These are phyloP conservation scores for Archegozetes longisetosus DNA, from an alignment of 1,140 invertebrate genomes.

Conservation along the genomic window DNA sequence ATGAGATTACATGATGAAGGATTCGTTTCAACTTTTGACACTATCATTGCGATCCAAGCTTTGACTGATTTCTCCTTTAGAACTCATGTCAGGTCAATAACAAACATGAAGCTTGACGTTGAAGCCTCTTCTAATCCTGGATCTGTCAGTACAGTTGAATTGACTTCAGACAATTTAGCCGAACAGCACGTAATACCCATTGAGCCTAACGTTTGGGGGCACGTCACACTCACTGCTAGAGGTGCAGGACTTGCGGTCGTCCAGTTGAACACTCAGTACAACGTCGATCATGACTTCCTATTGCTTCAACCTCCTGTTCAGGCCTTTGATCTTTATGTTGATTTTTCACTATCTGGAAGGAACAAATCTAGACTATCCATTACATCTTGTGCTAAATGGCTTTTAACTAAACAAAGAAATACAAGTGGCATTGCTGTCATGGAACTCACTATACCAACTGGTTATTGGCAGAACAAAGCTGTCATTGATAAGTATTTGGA, in stretches of 20 bases:
- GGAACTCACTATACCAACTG: constrained; percentile 40
- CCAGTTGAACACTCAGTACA: constrained; percentile 39
- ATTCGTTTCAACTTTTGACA: constrained; percentile 43
- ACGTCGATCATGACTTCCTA: constrained; percentile 38
- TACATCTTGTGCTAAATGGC: constrained; percentile 33
- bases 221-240: constrained; percentile 34
- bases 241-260: constrained; percentile 40
- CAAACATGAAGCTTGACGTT: constrained; percentile 34
- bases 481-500: constrained; percentile 33
- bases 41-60: constrained; percentile 40
- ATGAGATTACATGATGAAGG: constrained; percentile 39
- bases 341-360: constrained; percentile 32
- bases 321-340: constrained; percentile 32
- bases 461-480: constrained; percentile 39
- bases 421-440: constrained; percentile 36
- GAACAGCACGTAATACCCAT: constrained; percentile 26
- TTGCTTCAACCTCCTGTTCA: constrained; percentile 33
- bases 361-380: constrained; percentile 41
- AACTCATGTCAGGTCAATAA: constrained; percentile 39
- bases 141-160: constrained; percentile 21
- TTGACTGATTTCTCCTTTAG: constrained; percentile 40
- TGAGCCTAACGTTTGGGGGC: constrained; percentile 36
- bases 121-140: constrained; percentile 30
- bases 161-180: constrained; percentile 25
- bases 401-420: constrained; percentile 22